Base-by-base conservation (phyloP, 1,140 invertebrate genomes). In the Galendromus occidentalis region DNA sequence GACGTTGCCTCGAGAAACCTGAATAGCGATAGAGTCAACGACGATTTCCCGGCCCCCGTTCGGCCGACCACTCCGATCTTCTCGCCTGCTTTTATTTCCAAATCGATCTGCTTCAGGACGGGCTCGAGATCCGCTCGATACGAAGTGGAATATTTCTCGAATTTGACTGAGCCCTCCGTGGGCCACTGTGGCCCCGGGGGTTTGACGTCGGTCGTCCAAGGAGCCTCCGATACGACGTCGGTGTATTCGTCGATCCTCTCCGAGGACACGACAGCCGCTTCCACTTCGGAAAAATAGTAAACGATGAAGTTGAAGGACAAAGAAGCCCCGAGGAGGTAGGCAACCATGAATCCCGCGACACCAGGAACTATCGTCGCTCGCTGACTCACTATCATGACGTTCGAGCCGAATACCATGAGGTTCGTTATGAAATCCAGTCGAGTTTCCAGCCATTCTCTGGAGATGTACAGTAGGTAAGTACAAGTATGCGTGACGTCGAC, bases 81-180 rank as follows among this genome's bases (percentile, higher is more conserved):
- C 72, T 88, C 85, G 33, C 85, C 83, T 6, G 84, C 81, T 6
- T 80, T 77, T 1, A 91, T 82, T 12, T 77, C 76, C 69, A 86
- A 86, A 42, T 76, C 80, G 66, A 75, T 66, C 17, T 67, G 69
- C 42, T 70, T 71, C 18, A 76, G 66, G n/a, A 75, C 75, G 1
- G 74, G 68, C 64, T 74, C 71, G 18, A 72, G 67, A 25, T 70
- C 70, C 25, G 65, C 65, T 42, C 74, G 51, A 67, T 75, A 75
- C 17, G 69, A 65, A 47, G 72, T 69, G 25, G 69, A 47, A 47
- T 76, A 74, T 25, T 72, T 70, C 18, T 68, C 42, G 65, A 75
- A 75, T 44, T 66, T 59, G 44, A 75, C 68, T 4, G 68, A 65
- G 17, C 74, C 74, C 64, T 68, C 39, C 42, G 67, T 47, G 12